phyloP scores from a whole-genome alignment of 2,888 invertebrate species.

The Drosophila quinaria region DNA sequence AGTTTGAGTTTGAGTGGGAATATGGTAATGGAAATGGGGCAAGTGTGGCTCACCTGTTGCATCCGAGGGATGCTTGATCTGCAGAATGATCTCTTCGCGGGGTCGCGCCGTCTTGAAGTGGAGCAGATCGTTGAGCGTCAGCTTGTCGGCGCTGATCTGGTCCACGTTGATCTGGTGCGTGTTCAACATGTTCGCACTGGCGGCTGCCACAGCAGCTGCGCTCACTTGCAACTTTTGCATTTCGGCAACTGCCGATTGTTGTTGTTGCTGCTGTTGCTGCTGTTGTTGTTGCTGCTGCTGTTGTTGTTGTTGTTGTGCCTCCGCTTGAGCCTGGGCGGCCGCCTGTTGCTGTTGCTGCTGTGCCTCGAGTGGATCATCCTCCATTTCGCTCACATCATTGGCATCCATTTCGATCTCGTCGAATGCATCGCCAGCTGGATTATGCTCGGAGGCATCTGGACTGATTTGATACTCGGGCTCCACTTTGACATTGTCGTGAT shows the following conservation, averaged over 20 bases:
- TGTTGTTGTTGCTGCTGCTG: slow-evolving; percentile 40
- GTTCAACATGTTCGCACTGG: slow-evolving; percentile 71
- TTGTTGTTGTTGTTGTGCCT: slow-evolving; percentile 59
- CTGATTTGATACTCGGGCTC: slow-evolving; percentile 82
- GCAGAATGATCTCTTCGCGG: slow-evolving; percentile 84
- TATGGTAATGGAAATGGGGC: not conserved
- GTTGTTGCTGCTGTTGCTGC: slow-evolving; percentile 58
- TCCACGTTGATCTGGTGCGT: slow-evolving; percentile 83
- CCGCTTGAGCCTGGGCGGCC: slow-evolving; percentile 52
- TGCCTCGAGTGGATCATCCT: slow-evolving; percentile 72
- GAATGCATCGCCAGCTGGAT: slow-evolving; percentile 77
- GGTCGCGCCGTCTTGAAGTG: slow-evolving; percentile 83
- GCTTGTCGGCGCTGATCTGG: slow-evolving; percentile 84
- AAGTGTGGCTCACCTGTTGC: slow-evolving; percentile 62
- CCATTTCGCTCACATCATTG: slow-evolving; percentile 69
- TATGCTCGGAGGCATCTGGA: slow-evolving; percentile 77
- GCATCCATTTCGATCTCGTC: slow-evolving; percentile 84
- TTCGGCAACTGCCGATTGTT: slow-evolving; percentile 65
- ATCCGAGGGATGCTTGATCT: slow-evolving; percentile 83
- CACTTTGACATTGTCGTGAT: slow-evolving; percentile 77
- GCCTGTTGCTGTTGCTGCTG: slow-evolving; percentile 55
- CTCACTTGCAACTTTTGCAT: slow-evolving; percentile 68
- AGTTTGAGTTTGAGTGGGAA: not conserved
- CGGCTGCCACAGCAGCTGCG: slow-evolving; percentile 61
- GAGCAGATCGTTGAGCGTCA: slow-evolving; percentile 84